phyloP scores from a whole-genome alignment of 2,113 vertebrate species.

The Dipodomys stephensi region DNA sequence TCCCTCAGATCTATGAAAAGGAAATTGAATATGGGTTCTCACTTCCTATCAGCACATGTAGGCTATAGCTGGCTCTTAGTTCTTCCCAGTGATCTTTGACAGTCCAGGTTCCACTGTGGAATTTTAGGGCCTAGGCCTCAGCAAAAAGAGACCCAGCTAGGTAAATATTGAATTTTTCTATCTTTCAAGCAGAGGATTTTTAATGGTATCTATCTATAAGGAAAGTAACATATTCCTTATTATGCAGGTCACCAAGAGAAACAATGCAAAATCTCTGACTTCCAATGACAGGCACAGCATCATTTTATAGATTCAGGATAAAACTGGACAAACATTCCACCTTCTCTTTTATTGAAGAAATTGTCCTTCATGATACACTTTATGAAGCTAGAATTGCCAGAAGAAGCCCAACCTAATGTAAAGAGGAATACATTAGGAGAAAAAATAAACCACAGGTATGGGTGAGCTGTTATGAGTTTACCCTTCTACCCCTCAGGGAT shows the following conservation, averaged over 20 bases:
- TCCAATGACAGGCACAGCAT: background rate
- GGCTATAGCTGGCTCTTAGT: background rate
- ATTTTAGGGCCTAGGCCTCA: background rate
- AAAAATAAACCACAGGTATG: background rate
- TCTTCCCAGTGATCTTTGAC: background rate
- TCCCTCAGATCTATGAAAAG: background rate
- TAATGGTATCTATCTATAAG: background rate
- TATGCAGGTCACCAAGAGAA: background rate
- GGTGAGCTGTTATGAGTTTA: background rate
- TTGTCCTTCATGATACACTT: slow-evolving; percentile 11
- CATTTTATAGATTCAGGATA: background rate
- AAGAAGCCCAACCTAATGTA: slow-evolving; percentile 41
- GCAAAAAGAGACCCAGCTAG: background rate
- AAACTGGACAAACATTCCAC: background rate
- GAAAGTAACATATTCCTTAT: background rate
- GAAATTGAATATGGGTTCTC: background rate
- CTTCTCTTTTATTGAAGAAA: slow-evolving; percentile 43
- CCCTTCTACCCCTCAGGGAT: background rate
- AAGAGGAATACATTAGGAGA: background rate
- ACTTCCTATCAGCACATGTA: background rate
- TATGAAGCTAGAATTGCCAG: slow-evolving; percentile 3
- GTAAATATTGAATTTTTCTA: background rate
- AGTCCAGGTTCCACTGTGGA: background rate
- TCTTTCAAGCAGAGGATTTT: background rate
- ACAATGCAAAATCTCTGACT: background rate